Percentiles rank a stretch among this genome's conserved stretches.
Conservation (phyloP, 2,797 vertebrate genomes). For the Phoxinus dragarum region DNA sequence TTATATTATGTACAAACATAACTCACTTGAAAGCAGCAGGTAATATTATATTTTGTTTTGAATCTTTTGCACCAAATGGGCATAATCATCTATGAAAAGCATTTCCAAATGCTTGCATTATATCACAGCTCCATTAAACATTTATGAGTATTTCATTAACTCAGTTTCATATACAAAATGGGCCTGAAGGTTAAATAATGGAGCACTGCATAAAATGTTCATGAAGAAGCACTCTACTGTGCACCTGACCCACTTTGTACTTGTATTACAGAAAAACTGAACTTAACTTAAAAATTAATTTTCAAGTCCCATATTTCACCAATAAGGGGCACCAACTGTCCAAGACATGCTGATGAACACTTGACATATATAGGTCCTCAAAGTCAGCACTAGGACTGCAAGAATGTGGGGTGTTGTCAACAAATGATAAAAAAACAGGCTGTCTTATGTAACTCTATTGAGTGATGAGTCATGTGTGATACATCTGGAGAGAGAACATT, state of each 20-base stretch:
- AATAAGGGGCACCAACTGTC: constrained; percentile 62
- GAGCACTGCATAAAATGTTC: background rate
- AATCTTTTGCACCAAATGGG: background rate
- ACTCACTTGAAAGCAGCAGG: background rate
- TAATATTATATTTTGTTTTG: background rate
- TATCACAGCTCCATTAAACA: background rate
- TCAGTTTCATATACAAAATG: background rate
- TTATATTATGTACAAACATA: background rate
- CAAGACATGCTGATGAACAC: constrained; percentile 23
- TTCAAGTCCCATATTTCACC: constrained; percentile 36
- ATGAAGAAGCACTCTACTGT: background rate
- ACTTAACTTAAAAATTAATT: background rate
- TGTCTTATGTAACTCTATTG: constrained; percentile 68
- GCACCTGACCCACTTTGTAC: background rate
- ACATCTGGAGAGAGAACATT: constrained; percentile 53
- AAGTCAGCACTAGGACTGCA: constrained; percentile 46
- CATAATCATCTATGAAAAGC: background rate
- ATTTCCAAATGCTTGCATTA: background rate
- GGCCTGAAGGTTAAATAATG: background rate
- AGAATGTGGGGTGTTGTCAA: constrained; percentile 45
- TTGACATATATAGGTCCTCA: constrained; percentile 1
- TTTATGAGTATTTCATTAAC: background rate
- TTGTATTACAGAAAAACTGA: background rate
- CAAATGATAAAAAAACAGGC: constrained; percentile 48
- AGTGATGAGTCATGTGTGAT: constrained; percentile 65